Percentiles rank a stretch among this genome's conserved stretches.
These are phyloP conservation scores for Pterocles gutturalis DNA, from an alignment of 2,113 vertebrate species.

Conservation along the genomic window DNA sequence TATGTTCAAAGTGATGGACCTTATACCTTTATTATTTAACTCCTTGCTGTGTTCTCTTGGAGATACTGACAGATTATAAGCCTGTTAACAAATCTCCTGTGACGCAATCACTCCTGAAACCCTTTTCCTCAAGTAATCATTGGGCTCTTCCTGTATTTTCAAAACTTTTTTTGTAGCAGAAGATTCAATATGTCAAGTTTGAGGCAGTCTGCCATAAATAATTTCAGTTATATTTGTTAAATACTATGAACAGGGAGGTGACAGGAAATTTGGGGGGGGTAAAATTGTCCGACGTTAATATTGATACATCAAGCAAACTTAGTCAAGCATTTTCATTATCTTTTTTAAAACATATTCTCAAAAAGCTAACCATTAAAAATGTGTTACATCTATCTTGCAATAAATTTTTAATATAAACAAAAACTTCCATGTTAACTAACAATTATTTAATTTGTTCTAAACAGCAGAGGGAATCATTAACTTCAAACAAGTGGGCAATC, in stretches of 20 bases:
- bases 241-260: background rate
- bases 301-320: background rate
- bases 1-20: background rate
- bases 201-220: background rate
- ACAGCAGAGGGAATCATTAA: conserved; percentile 14
- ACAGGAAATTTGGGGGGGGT: background rate
- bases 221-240: background rate
- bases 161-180: background rate
- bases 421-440: background rate
- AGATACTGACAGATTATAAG: background rate
- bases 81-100: background rate
- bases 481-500: background rate
- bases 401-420: background rate
- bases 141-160: background rate
- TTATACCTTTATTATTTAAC: background rate
- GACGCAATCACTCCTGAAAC: background rate
- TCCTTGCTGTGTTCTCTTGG: background rate
- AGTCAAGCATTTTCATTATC: background rate
- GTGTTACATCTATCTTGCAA: background rate
- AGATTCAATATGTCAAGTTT: background rate
- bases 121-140: background rate
- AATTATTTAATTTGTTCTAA: background rate
- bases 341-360: background rate
- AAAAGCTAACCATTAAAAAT: background rate
- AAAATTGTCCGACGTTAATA: background rate